Evolutionary conservation across 2,888 invertebrate genomes (phyloP), one percentile per base, ranked within the genome.

Genomic region (Embidobia sp.): DNA sequence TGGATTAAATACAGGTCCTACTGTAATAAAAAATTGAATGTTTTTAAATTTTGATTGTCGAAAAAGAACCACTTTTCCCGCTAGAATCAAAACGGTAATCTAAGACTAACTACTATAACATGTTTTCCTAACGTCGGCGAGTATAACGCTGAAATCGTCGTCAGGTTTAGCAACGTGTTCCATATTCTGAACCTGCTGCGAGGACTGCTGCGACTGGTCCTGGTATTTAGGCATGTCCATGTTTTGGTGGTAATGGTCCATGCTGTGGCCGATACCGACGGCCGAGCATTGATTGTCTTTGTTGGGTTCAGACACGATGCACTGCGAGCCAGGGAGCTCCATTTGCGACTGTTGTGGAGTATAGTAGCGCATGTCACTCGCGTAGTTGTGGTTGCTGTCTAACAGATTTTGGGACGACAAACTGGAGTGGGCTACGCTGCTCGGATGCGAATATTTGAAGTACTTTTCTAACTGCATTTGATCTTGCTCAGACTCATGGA

Each of bases 101-200:
- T 70, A 75, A 77, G 80, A 87, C 86, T 89, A 91, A 85, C 90
- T 95, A 91, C 95, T 95, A 90, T 95, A 95, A 88, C 95, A 95
- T 33, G 96, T 96, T 89, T 96, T 96, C 80, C 96, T 92, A 46
- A 96, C 96, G 77, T 96, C 96, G 2, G 96, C 96, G 77, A 96
- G 91, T 84, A 96, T 96, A 83, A 96, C 96, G 91, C 96, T 96
- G 90, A 96, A 96, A 87, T 96, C 96, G 79, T 96, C 96, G 79
- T 96, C 96, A 3, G 81, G 7, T 37, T 82, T 82, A 19, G 81
- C 59, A 81, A 95, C 93, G 64, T 88, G 88, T 53, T 88, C 88
- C 31, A 88, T 80, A 42, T 63, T 86, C 67, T 86, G 88, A 13
- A 80, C 83, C 16, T 84, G 85, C n/a, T 85, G 85, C 3, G 83